Conservation (phyloP, 2,113 vertebrate species). For the Heliornis fulica region DNA sequence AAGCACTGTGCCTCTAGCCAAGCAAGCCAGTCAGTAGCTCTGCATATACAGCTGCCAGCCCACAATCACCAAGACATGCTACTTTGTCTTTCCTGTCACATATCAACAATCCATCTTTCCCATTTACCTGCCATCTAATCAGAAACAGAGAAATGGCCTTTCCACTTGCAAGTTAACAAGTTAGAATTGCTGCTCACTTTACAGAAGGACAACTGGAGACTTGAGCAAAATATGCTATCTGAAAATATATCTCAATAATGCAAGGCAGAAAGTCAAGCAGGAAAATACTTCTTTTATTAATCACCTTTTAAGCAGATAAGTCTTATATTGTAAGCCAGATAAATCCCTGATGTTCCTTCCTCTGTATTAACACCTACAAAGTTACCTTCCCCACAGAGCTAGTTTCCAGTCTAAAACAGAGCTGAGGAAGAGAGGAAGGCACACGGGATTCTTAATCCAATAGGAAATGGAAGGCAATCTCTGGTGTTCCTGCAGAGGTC, state of each 20-base stretch:
- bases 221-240: background rate
- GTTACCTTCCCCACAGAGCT: background rate
- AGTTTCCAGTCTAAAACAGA: background rate
- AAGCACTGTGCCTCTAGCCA: background rate
- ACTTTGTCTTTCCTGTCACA: background rate
- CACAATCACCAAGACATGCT: rapidly evolving
- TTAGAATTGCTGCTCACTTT: background rate
- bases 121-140: constrained; percentile 10
- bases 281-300: background rate
- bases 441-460: background rate
- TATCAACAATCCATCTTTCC: background rate
- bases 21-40: background rate
- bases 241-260: background rate
- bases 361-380: background rate
- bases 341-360: background rate
- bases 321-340: background rate
- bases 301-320: background rate
- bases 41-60: background rate
- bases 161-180: constrained; percentile 2
- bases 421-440: background rate
- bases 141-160: background rate
- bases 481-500: background rate
- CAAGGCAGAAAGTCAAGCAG: background rate
- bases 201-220: background rate
- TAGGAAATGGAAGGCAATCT: background rate